These are phyloP conservation scores for Drosophila guanche DNA, from an alignment of 1,140 invertebrate species.

Conservation along the genomic window DNA sequence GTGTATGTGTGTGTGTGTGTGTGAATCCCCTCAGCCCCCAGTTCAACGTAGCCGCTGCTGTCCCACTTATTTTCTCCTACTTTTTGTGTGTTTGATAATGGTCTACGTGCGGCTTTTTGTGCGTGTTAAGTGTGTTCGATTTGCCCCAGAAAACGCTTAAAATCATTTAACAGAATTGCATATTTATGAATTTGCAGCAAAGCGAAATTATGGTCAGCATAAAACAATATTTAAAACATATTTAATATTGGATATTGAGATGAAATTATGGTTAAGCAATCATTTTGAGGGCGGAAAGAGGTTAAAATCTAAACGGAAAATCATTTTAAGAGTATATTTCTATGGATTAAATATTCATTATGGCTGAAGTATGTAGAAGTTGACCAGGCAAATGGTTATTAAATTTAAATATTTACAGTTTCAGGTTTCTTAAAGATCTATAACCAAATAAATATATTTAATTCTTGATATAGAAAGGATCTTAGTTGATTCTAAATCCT, in stretches of 20 bases:
- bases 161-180: slow-evolving; percentile 62
- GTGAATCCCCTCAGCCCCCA: slow-evolving; percentile 28
- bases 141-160: slow-evolving; percentile 31
- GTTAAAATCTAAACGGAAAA: neutral
- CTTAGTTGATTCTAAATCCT: too few relatives aligned
- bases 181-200: slow-evolving; percentile 44
- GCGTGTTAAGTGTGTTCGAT: slow-evolving; percentile 31
- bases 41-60: slow-evolving; percentile 1
- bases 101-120: slow-evolving; percentile 12
- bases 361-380: too few relatives aligned
- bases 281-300: neutral
- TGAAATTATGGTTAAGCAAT: slow-evolving; percentile 3
- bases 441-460: too few relatives aligned
- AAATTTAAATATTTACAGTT: too few relatives aligned
- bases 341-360: too few relatives aligned
- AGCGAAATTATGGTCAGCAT: slow-evolving; percentile 7
- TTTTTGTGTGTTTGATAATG: slow-evolving; percentile 28
- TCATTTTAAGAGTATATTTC: neutral
- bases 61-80: neutral
- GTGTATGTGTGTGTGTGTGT: slow-evolving; percentile 8
- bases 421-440: too few relatives aligned
- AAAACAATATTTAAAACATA: slow-evolving; percentile 12
- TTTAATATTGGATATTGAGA: slow-evolving; percentile 4
- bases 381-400: too few relatives aligned
- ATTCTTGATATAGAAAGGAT: too few relatives aligned